Conservation (phyloP, 2,113 vertebrate species). For the Thalassarche chlororhynchos region DNA sequence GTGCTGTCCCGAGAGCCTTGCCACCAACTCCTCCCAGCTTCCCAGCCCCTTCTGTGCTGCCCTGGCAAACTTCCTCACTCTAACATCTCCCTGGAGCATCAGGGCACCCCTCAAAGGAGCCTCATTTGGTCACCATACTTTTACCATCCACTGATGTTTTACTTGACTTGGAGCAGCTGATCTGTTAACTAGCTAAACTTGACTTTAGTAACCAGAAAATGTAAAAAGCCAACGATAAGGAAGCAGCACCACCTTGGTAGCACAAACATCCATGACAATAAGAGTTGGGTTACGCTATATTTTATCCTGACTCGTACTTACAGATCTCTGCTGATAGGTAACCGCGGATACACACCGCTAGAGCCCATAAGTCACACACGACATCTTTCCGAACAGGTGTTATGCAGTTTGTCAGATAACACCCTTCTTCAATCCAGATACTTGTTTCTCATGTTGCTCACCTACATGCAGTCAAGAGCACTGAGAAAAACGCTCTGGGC, state of each 20-base stretch:
- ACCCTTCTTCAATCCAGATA: not conserved
- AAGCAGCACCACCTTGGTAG: not conserved
- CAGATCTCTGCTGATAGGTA: not conserved
- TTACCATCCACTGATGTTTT: not conserved
- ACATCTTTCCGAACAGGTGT: not conserved
- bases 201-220: not conserved
- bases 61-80: not conserved
- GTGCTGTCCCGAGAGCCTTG: not conserved
- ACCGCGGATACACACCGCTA: not conserved
- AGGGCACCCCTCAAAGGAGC: not conserved
- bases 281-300: not conserved
- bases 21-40: not conserved
- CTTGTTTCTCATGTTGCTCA: not conserved
- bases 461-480: not conserved
- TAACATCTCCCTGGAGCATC: not conserved
- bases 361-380: not conserved
- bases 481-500: not conserved
- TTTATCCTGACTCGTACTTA: not conserved
- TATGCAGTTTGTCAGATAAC: not conserved
- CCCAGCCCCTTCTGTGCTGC: not conserved
- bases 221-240: not conserved
- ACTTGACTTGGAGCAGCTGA: not conserved
- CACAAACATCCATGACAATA: not conserved
- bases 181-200: not conserved
- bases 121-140: not conserved